Evolutionary conservation across 2,797 vertebrate genomes (phyloP).

Genomic region (Sebastiscus albofasciatus): DNA sequence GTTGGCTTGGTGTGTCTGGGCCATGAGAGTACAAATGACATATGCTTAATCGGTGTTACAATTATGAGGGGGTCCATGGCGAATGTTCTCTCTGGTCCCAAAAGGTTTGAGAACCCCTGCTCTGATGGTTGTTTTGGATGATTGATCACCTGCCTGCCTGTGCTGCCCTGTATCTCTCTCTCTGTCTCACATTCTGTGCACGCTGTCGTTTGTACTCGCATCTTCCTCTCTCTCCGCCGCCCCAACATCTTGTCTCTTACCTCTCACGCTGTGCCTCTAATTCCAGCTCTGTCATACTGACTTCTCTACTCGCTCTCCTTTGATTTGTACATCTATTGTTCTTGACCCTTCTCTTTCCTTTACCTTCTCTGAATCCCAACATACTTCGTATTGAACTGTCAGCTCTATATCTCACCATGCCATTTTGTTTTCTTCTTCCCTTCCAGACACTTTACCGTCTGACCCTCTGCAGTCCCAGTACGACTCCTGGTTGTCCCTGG

Average conservation of each 20-base stretch:
- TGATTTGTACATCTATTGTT: not conserved
- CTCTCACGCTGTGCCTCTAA: conserved; percentile 21
- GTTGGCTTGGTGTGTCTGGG: no score
- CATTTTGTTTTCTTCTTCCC: not conserved
- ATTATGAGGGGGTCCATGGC: no score
- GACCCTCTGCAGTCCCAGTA: conserved; percentile 90
- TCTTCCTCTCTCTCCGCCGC: conserved; percentile 2
- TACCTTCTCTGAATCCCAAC: not conserved
- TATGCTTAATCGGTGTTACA: no score
- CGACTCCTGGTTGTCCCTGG: conserved; percentile 91
- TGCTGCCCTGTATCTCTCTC: conserved; percentile 25
- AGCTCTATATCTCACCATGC: not conserved
- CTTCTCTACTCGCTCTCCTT: not conserved
- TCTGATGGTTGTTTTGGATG: not conserved
- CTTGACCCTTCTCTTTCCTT: not conserved
- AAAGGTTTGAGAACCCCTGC: no score
- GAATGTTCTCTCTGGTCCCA: no score
- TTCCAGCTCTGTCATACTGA: conserved; percentile 28
- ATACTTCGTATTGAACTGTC: not conserved
- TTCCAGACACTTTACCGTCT: conserved; percentile 84
- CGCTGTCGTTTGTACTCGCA: conserved; percentile 7
- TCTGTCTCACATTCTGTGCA: conserved; percentile 28
- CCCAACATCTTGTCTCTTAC: conserved; percentile 2
- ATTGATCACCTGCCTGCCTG: conserved; percentile 53
- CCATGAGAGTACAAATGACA: no score